Conservation (phyloP, 2,888 invertebrate species). For the Acleris holmiana region DNA sequence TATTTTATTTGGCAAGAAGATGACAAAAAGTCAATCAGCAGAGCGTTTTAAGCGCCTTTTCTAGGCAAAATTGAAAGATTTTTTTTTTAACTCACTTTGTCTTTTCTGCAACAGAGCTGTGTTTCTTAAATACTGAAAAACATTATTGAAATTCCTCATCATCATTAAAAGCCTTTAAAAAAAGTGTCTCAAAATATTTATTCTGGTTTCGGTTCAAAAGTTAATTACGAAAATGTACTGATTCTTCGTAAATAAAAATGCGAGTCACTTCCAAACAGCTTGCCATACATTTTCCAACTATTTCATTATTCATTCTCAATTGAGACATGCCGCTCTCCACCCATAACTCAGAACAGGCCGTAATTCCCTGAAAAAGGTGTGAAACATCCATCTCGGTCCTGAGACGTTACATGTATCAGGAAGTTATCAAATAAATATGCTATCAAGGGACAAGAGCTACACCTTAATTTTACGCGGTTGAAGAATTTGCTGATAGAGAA, state of each 20-base stretch:
- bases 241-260: slow-evolving; percentile 12
- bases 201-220: too few species aligned
- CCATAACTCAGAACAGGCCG: slow-evolving; percentile 50
- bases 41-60: not conserved
- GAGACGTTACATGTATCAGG: slow-evolving; percentile 44
- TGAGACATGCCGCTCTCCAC: slow-evolving; percentile 28
- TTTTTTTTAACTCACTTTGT: too few species aligned
- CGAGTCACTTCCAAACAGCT: slow-evolving; percentile 1
- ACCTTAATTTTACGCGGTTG: not conserved
- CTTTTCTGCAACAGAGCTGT: too few species aligned
- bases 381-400: slow-evolving; percentile 49
- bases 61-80: too few species aligned
- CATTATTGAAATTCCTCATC: too few species aligned
- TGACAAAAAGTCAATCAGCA: not conserved
- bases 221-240: not conserved
- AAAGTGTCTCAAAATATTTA: too few species aligned
- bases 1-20: slow-evolving; percentile 2
- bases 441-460: not conserved
- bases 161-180: too few species aligned
- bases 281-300: slow-evolving; percentile 28
- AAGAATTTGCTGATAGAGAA: too few species aligned
- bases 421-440: slow-evolving; percentile 46
- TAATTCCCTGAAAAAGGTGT: slow-evolving; percentile 52
- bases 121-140: too few species aligned
- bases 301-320: slow-evolving; percentile 39